Base-by-base conservation (phyloP, 2,797 vertebrate species). In the Cossypha niveicapilla region DNA sequence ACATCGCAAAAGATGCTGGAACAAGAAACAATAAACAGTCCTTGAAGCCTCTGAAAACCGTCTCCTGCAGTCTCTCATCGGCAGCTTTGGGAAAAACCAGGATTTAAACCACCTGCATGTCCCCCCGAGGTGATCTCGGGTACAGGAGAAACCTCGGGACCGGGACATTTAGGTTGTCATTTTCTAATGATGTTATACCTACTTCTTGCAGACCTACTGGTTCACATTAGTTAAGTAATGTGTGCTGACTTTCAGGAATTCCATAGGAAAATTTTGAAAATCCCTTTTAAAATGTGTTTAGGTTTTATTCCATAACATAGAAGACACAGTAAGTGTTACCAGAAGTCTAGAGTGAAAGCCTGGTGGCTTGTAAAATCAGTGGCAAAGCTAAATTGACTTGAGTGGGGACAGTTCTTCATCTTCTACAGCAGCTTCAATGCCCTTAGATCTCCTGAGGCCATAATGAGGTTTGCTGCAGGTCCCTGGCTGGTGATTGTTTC, bases 391-490 rank as follows among this genome's bases (percentile, higher is more conserved):
- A 76, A 83, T 62, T 72, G 89, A 51, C 47, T 83, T 71, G 42
- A 66, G 10, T 57, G 28, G 39, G 54, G 78, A 51, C 67, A 87
- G 61, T 61, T 77, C 61, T 92, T 95, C 24, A 47, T 82, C 68
- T 79, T 87, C 72, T 1, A 1, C n/a, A 60, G 57, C 35, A 85
- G 75, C 53, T 89, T 58, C 61, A 86, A 4, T 89, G 72, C 61
- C 39, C 37, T 68, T 61, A 81, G 61, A 87, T 80, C 81, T 89
- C n/a, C 71, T 77, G 32, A 53, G 61, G 41, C 72, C 65, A 74
- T 95, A 92, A 92, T 75, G 86, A 82, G 42, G 68, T 85, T 89
- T 96, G 74, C 72, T 89, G 75, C 84, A 35, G 74, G 77, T 92
- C 77, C 35, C 42, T 45, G 62, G 30, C 72, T 87, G 70, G 71